Conservation (phyloP, 2,888 invertebrate species). For the Drosophila prostipennis region DNA sequence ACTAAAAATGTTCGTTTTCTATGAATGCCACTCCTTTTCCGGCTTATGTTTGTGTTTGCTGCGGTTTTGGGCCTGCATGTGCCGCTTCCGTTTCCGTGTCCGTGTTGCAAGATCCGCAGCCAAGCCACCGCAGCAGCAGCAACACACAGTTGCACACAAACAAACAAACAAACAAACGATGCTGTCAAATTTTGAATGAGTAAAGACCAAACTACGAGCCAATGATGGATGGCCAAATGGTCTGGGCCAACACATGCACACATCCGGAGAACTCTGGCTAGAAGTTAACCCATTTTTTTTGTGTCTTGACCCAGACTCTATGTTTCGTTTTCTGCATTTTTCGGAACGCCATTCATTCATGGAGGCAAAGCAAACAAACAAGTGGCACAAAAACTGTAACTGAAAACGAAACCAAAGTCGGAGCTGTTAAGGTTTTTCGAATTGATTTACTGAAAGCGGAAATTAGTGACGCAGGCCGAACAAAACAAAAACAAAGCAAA, state of each 20-base stretch:
- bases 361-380: conserved; percentile 39
- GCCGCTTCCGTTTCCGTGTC: conserved; percentile 72
- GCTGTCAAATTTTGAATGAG: conserved; percentile 80
- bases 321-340: conserved; percentile 38
- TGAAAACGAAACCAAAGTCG: conserved; percentile 32
- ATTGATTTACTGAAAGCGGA: conserved; percentile 78
- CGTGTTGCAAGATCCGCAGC: conserved; percentile 43
- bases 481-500: conserved; percentile 13
- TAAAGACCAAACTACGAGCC: conserved; percentile 75
- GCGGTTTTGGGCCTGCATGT: conserved; percentile 59
- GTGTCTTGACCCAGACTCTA: conserved; percentile 38
- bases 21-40: conserved; percentile 6
- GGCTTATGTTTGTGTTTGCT: conserved; percentile 33
- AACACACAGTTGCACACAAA: conserved; percentile 18
- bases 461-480: conserved; percentile 71
- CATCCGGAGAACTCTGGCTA: conserved; percentile 25
- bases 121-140: conserved; percentile 25
- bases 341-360: conserved; percentile 55
- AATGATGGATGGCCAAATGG: conserved; percentile 72
- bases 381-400: conserved; percentile 12
- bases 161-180: conserved; percentile 71
- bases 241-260: conserved; percentile 36
- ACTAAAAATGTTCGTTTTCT: not conserved
- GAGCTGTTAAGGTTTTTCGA: conserved; percentile 62
- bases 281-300: conserved; percentile 46